These are phyloP conservation scores for Drepanosiphum platanoidis DNA, from an alignment of 2,888 invertebrate species.

Conservation along the genomic window DNA sequence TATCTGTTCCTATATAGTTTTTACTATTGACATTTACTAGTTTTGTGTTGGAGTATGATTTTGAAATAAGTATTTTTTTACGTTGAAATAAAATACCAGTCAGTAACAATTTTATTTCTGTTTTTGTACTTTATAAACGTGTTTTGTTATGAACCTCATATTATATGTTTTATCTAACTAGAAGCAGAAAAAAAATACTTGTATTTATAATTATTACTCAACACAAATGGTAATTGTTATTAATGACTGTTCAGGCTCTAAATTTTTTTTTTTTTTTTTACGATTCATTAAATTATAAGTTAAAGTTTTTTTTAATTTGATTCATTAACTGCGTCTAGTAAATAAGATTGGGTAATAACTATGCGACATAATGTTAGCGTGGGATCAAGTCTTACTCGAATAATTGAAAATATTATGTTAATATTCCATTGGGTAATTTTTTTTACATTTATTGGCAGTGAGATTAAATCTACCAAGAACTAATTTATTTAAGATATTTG, in stretches of 20 bases:
- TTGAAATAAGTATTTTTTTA: conserved; percentile 16
- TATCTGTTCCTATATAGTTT: conserved; percentile 14
- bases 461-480: conserved; percentile 38
- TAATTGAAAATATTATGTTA: conserved; percentile 11
- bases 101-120: conserved; percentile 35
- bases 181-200: background rate
- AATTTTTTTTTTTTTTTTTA: conserved; percentile 3
- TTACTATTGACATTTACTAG: background rate
- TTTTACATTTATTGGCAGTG: conserved; percentile 21
- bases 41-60: background rate
- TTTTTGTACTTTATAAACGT: conserved; percentile 20
- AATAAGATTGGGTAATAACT: conserved; percentile 16
- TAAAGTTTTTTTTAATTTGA: background rate
- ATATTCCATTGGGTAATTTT: background rate
- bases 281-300: background rate
- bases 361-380: background rate
- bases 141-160: background rate
- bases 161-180: background rate
- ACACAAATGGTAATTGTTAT: background rate
- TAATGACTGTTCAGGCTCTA: conserved; percentile 19
- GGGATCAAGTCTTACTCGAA: background rate
- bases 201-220: background rate
- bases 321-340: background rate
- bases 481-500: conserved; percentile 25
- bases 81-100: conserved; percentile 35